Evolutionary conservation across 2,888 invertebrate species (phyloP), one percentile per base, ranked within the genome.

Genomic region (Drosophila gaucha): DNA sequence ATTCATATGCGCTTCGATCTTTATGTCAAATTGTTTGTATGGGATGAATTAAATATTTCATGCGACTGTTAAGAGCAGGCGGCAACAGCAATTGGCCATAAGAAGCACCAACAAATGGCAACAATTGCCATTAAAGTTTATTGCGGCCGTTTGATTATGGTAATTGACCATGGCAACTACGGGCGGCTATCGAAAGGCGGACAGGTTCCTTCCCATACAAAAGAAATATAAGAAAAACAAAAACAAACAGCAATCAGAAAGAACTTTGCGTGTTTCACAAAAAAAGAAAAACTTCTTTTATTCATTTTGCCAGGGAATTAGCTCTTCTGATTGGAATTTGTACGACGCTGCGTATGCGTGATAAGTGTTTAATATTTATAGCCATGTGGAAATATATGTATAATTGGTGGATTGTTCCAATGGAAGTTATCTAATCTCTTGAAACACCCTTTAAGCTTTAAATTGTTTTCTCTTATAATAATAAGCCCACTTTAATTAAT

Each of bases 1-100:
- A 47, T 43, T 58, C 67, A 63, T 36, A 67, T 68, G 80, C 54
- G 63, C 67, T 68, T 60, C 56, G 62, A 62, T 39, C 50, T 75
- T 67, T 55, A 60, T 76, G 65, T 47, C 66, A 52, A 75, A 64
- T 65, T 65, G 60, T 76, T 69, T 74, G 62, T 38, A 56, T 62
- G 49, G 74, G 64, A 68, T 67, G 71, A 72, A 72, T 78, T 74
- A 67, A 84, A 86, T 84, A 80, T 68, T 78, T 80, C 54, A 67
- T 65, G 46, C 54, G 56, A 36, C 59, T 47, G 79, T 64, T 66
- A 60, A 75, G 47, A 50, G 56, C 59, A 31, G 49, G 22, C 28
- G 46, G 33, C 51, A 47, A 36, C 51, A 41, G 12, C 50, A 47
- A 12, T 1, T 16, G 18, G 24, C 28, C 44, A 43, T 44, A 43